phyloP scores from a whole-genome alignment of 2,888 invertebrate species.

The Hypomecis punctinalis region DNA sequence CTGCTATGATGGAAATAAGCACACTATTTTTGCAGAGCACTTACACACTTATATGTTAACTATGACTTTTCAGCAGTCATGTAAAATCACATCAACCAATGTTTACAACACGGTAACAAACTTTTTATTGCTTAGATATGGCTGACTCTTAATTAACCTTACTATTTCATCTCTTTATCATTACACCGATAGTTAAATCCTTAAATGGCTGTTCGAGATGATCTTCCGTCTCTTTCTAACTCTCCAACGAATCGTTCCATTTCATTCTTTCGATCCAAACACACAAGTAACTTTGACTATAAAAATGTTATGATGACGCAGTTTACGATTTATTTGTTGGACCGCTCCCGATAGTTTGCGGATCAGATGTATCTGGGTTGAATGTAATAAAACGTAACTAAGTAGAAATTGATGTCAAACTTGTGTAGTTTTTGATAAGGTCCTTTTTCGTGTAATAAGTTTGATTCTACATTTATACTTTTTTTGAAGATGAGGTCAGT shows the following conservation, averaged over 20 bases:
- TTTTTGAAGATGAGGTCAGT: background rate
- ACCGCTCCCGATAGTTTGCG: slow-evolving; percentile 56
- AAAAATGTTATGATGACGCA: slow-evolving; percentile 78
- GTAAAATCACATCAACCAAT: background rate
- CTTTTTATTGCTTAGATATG: background rate
- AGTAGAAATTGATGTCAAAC: slow-evolving; percentile 19
- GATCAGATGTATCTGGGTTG: slow-evolving; percentile 50
- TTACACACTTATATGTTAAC: too few species aligned
- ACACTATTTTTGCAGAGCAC: too few species aligned
- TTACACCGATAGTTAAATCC: background rate
- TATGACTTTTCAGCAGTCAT: background rate
- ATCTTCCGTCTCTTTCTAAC: slow-evolving; percentile 34
- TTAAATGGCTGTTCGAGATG: slow-evolving; percentile 17
- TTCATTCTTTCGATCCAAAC: slow-evolving; percentile 36
- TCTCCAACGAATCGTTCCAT: slow-evolving; percentile 26
- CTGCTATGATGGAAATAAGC: too few species aligned
- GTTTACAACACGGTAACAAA: too few species aligned
- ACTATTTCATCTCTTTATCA: background rate
- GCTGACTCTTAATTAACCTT: background rate
- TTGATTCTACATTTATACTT: too few species aligned
- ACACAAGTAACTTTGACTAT: slow-evolving; percentile 53
- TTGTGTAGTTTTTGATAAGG: background rate
- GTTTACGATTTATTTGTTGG: slow-evolving; percentile 78
- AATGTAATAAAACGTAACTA: slow-evolving; percentile 31
- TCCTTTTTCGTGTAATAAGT: too few species aligned